Percentiles rank a stretch among this genome's conserved stretches.
phyloP scores from a whole-genome alignment of 2,888 invertebrate species.

The Tetragonisca angustula region DNA sequence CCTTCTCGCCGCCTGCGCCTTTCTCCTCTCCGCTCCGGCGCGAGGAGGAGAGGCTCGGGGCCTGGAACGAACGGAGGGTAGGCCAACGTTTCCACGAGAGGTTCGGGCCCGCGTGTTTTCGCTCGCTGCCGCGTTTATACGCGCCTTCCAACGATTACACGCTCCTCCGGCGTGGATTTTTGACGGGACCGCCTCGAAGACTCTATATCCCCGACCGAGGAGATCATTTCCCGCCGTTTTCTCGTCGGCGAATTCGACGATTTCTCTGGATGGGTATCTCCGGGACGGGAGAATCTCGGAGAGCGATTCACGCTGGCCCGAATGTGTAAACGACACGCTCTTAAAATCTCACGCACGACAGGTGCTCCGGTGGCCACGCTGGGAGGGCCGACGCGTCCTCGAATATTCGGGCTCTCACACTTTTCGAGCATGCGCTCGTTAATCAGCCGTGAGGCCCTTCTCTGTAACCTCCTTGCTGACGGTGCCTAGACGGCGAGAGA shows the following conservation, averaged over 20 bases:
- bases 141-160: constrained; percentile 56
- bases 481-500: constrained; percentile 34
- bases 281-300: too few relatives aligned
- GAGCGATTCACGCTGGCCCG: constrained; percentile 10
- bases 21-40: constrained; percentile 37
- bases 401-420: constrained; percentile 60
- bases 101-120: constrained; percentile 28
- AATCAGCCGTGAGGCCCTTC: constrained; percentile 57
- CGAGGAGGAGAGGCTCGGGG: constrained; percentile 37
- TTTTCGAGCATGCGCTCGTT: constrained; percentile 64
- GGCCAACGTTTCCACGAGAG: constrained; percentile 58
- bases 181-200: constrained; percentile 20
- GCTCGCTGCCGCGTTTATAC: constrained; percentile 41
- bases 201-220: constrained; percentile 20
- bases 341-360: constrained; percentile 53
- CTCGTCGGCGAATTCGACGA: background rate
- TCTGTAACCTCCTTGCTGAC: constrained; percentile 48
- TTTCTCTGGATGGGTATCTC: background rate
- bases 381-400: constrained; percentile 57
- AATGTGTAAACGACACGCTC: constrained; percentile 40
- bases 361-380: constrained; percentile 57
- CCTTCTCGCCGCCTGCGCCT: constrained; percentile 55
- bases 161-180: constrained; percentile 37
- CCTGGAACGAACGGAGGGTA: constrained; percentile 65
- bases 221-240: background rate